A percentile compares a stretch with the other conserved stretches of the same genome.
phyloP scores from a whole-genome alignment of 2,113 vertebrate species.

The Chunga burmeisteri region DNA sequence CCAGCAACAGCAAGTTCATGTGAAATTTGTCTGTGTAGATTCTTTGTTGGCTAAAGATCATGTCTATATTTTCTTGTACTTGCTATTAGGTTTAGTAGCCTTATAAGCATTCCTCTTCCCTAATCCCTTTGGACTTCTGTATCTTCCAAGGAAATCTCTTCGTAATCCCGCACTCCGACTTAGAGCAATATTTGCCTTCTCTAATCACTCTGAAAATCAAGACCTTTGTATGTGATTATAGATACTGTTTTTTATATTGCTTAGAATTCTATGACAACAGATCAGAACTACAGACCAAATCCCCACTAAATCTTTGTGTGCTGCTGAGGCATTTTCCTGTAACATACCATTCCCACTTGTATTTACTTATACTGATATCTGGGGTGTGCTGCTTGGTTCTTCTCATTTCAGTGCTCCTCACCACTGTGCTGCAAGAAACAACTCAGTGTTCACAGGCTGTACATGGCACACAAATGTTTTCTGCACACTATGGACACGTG shows the following conservation, averaged over 20 bases:
- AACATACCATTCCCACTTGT: not conserved
- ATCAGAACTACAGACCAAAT: not conserved
- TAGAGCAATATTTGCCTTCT: not conserved
- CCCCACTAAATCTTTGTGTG: not conserved
- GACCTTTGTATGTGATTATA: not conserved
- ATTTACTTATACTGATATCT: not conserved
- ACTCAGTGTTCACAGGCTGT: not conserved
- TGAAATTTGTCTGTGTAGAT: not conserved
- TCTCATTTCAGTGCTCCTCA: not conserved
- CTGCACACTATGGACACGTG: accelerated
- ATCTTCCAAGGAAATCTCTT: not conserved
- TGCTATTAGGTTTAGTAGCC: not conserved
- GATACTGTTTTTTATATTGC: not conserved
- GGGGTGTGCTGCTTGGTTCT: not conserved
- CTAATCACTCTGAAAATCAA: not conserved
- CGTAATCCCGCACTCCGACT: not conserved
- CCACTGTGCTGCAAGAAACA: not conserved
- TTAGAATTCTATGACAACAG: not conserved
- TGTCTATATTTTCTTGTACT: not conserved
- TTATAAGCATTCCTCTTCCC: not conserved
- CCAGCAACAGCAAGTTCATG: not conserved
- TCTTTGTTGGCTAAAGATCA: not conserved
- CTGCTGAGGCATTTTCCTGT: not conserved
- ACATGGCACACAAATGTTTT: not conserved
- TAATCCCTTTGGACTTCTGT: not conserved